Conservation (phyloP, 2,888 invertebrate species). For the Eupithecia exiguata region DNA sequence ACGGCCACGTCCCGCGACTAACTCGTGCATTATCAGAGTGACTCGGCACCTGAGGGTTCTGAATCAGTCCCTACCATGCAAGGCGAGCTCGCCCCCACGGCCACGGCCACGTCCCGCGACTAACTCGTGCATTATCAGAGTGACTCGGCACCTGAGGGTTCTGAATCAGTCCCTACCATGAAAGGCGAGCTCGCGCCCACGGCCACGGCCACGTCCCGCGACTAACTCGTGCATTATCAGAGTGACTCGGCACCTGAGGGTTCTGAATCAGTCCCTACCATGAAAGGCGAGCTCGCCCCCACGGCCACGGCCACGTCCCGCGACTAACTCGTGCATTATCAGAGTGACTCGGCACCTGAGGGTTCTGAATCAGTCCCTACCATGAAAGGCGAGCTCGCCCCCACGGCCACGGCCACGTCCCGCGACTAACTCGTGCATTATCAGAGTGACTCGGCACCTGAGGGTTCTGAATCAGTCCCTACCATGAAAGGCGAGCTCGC, state of each 20-base stretch:
- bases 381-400: slow-evolving; percentile 48
- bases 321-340: slow-evolving; percentile 29
- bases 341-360: slow-evolving; percentile 7
- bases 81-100: slow-evolving; percentile 42
- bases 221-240: slow-evolving; percentile 12
- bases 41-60: not conserved
- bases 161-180: slow-evolving; percentile 42
- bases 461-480: slow-evolving; percentile 23
- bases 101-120: slow-evolving; percentile 37
- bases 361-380: slow-evolving; percentile 31
- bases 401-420: slow-evolving; percentile 16
- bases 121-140: slow-evolving; percentile 10
- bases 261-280: slow-evolving; percentile 39
- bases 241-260: not conserved
- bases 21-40: slow-evolving; percentile 12
- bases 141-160: not conserved
- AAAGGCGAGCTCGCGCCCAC: slow-evolving; percentile 44
- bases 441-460: slow-evolving; percentile 12
- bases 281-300: slow-evolving; percentile 45
- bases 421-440: slow-evolving; percentile 30
- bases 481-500: slow-evolving; percentile 48
- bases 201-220: slow-evolving; percentile 34
- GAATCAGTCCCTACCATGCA: slow-evolving; percentile 44
- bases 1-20: slow-evolving; percentile 39
- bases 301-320: slow-evolving; percentile 17